phyloP scores from a whole-genome alignment of 1,140 invertebrate species.

The Apocrypta bakeri region DNA sequence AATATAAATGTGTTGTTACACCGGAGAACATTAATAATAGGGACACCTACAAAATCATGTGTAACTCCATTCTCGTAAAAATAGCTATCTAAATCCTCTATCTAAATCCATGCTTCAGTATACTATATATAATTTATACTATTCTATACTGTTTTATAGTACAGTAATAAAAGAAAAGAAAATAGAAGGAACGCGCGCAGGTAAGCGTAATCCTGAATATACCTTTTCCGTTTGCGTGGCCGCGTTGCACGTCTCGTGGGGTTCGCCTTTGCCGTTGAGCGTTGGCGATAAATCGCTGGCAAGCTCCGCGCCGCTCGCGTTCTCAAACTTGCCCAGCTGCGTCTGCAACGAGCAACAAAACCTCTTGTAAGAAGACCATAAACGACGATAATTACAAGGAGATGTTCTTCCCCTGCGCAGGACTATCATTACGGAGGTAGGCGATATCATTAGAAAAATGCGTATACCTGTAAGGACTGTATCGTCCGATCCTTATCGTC shows the following conservation, averaged over 20 bases:
- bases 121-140: too few relatives aligned
- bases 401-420: neutral
- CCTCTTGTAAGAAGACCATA: neutral
- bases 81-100: neutral
- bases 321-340: slow-evolving; percentile 69
- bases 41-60: slow-evolving; percentile 17
- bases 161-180: neutral
- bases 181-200: too few relatives aligned
- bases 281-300: slow-evolving; percentile 46
- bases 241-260: slow-evolving; percentile 76
- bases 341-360: slow-evolving; percentile 57
- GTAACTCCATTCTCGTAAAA: slow-evolving; percentile 15
- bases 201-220: slow-evolving; percentile 44
- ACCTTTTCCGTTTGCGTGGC: slow-evolving; percentile 85
- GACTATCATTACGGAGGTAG: neutral
- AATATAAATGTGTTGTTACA: neutral
- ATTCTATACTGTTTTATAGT: too few relatives aligned
- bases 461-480: slow-evolving; percentile 78
- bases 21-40: neutral
- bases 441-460: neutral
- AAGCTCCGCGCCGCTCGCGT: slow-evolving; percentile 61
- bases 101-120: slow-evolving; percentile 37
- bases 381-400: slow-evolving; percentile 4
- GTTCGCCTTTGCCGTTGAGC: slow-evolving; percentile 38
- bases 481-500: slow-evolving; percentile 84